Conservation (phyloP, 2,113 vertebrate species). For the Catagonus wagneri region DNA sequence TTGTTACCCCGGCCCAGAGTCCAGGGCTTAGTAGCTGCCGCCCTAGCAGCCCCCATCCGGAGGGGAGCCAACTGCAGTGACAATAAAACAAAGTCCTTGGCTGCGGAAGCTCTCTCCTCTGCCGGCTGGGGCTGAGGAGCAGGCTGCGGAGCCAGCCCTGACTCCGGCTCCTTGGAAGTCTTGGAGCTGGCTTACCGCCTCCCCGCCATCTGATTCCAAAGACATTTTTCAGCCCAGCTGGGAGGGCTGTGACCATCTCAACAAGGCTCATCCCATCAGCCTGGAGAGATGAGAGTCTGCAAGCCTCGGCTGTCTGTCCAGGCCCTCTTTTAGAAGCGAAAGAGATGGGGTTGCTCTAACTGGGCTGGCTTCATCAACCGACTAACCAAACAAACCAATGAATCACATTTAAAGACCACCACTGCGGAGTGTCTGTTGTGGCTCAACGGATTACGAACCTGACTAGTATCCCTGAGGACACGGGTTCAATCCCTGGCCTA, state of each 20-base stretch:
- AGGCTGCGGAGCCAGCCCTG: constrained; percentile 69
- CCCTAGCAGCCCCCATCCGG: constrained; percentile 79
- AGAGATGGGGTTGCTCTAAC: neutral
- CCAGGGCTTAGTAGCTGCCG: constrained; percentile 74
- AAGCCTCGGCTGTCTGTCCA: neutral
- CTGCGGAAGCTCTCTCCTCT: constrained; percentile 82
- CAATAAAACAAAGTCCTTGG: constrained; percentile 88
- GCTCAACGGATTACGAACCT: no score
- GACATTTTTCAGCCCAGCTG: constrained; percentile 80
- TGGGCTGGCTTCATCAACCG: neutral
- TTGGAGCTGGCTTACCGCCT: constrained; percentile 68
- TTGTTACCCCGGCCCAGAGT: constrained; percentile 80
- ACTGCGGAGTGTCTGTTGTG: no score
- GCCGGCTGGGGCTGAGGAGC: constrained; percentile 68
- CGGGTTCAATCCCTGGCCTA: no score
- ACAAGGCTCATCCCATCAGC: constrained; percentile 13
- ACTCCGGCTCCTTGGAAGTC: constrained; percentile 84
- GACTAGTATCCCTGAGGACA: no score
- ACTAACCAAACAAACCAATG: neutral
- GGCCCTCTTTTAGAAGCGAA: constrained; percentile 6
- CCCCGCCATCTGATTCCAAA: constrained; percentile 74
- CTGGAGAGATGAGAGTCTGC: neutral
- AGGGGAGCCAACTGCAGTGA: constrained; percentile 86
- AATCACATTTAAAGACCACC: neutral
- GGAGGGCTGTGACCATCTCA: constrained; percentile 81